Evolutionary conservation across 2,113 vertebrate genomes (phyloP).

Genomic region (Pituophis catenifer): DNA sequence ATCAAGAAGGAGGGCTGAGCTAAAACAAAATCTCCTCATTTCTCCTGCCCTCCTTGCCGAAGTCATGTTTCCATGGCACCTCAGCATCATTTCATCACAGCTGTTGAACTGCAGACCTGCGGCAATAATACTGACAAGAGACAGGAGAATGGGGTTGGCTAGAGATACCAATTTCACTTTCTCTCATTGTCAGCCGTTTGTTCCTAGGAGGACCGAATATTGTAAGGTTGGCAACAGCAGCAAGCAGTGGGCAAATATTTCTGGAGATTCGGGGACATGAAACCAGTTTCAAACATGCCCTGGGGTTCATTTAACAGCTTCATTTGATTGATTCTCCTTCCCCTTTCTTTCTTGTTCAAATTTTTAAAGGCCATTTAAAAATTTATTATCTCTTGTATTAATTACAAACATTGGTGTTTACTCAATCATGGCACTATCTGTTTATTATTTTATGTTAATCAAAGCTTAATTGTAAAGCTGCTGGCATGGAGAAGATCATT

Average conservation of each 20-base stretch:
- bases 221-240: not conserved
- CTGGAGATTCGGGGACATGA: not conserved
- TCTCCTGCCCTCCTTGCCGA: not conserved
- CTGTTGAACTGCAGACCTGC: not conserved
- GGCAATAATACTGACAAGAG: not conserved
- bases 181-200: not conserved
- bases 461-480: not conserved
- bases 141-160: not conserved
- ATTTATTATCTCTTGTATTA: too few relatives aligned
- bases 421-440: not conserved
- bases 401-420: not conserved
- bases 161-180: not conserved
- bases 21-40: not conserved
- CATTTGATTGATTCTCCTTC: not conserved
- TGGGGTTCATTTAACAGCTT: not conserved
- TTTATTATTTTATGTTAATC: not conserved
- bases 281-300: not conserved
- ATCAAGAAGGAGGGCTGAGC: not conserved
- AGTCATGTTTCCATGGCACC: not conserved
- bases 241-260: not conserved
- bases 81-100: not conserved
- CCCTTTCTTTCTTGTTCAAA: not conserved
- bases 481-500: not conserved
- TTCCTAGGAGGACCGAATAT: not conserved
- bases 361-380: not conserved